phyloP scores from a whole-genome alignment of 2,113 vertebrate species.

The Pseudopodoces humilis region DNA sequence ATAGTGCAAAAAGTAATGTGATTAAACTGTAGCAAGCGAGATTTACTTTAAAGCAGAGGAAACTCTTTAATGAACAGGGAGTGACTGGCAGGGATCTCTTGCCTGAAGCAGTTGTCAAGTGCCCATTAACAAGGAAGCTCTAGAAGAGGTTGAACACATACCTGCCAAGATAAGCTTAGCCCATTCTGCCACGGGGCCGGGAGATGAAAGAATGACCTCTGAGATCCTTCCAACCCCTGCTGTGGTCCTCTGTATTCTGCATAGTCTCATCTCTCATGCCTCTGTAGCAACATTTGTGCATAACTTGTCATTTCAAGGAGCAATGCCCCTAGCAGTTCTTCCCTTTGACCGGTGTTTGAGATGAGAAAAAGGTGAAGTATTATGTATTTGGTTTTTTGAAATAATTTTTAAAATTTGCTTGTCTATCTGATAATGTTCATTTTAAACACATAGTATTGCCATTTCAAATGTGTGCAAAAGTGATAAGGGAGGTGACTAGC shows the following conservation, averaged over 20 bases:
- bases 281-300: background rate
- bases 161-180: background rate
- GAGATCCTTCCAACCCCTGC: background rate
- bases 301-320: background rate
- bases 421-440: background rate
- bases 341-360: background rate
- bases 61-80: constrained; percentile 5
- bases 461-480: constrained; percentile 1
- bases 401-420: background rate
- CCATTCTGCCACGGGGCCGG: background rate
- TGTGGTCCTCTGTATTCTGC: background rate
- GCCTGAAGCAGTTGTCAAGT: constrained; percentile 21
- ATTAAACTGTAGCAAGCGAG: constrained; percentile 29
- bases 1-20: background rate
- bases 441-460: background rate
- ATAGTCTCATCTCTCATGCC: background rate
- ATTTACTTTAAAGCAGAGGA: constrained; percentile 19
- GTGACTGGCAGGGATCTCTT: background rate
- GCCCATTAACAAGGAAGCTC: background rate
- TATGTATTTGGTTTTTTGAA: background rate
- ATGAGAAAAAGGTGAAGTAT: background rate
- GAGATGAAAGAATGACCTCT: background rate
- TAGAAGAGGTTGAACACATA: background rate
- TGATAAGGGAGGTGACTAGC: constrained; percentile 60
- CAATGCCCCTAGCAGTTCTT: background rate